Base-by-base conservation (phyloP, 2,797 vertebrate species). In the Gymnothorax javanicus region DNA sequence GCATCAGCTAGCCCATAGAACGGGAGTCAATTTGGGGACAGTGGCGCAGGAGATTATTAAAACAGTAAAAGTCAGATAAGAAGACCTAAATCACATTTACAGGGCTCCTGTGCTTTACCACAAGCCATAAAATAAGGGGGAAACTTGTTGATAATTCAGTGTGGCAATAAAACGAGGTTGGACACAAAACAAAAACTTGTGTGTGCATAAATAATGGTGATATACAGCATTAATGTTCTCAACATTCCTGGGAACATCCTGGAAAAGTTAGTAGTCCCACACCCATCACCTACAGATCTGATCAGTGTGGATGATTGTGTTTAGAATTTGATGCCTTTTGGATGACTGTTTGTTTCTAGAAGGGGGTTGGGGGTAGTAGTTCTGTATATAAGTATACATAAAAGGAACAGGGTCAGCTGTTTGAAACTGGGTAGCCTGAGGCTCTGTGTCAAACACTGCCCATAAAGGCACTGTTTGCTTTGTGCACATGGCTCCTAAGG, bases 11-110 rank as follows among this genome's bases (percentile, higher is more conserved):
- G 25, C 33, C 33, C 71, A 11, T 75, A 20, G 11, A 75, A 75
- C 71, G 13, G 71, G 33, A 75, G 71, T 75, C 71, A 75, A 75
- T 33, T 43, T 75, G 71, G 71, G 71, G 71, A 75, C 71, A 75
- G 20, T 75, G 71, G 33, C 11, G 33, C 27, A 33, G 25, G 71
- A 43, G 71, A 73, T 43, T 75, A 75, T 43, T 75, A 43, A 33
- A 75, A 75, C 13, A 1, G 64, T 69, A 69, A 69, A 69, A 69
- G 64, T 15, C 71, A 33, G 25, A 3, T 43, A 33, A 75, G 13
- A n/a, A 43, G 71, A 50, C 71, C 43, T 43, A 75, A 75, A 43
- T 43, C 25, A 43, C 27, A 75, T 25, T 25, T 43, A 75, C 71
- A 4, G 13, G 71, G 27, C 71, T 75, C 25, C 33, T 75, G 71